Evolutionary conservation across 2,888 invertebrate species (phyloP), one percentile per base, ranked within the genome.

Genomic region (Amblyjoppa proteus): DNA sequence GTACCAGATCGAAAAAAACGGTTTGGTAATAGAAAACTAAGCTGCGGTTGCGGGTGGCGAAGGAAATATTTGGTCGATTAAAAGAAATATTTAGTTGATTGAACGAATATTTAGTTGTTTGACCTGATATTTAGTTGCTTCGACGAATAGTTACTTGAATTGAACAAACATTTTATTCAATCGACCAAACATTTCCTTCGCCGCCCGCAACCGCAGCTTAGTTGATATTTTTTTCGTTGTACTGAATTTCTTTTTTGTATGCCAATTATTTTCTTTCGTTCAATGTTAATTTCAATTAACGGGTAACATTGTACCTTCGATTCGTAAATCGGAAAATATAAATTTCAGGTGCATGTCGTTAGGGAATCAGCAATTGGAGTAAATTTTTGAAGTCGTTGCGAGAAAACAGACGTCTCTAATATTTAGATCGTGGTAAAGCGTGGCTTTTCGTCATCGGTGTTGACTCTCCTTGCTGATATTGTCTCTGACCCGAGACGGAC

Each of bases 401-500:
- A 16, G 34, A n/a, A 31, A 64, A 64, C 34, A 34, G 45, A 49
- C 5, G 6, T 31, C 16, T 28, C 64, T 5, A 64, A 64, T 64
- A 31, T 64, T 64, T 64, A n/a, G 64, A 34, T 64, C 64, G n/a
- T n/a, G 4, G 31, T 5, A 6, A 64, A 34, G 34, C 64, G 16
- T 64, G 16, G 64, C 16, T 31, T 34, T 34, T 64, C 64, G 64
- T 64, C 66, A 66, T 51, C 34, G 34, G 16, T 49, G 45, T 31
- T 20, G 51, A 76, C 75, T 64, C 51, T n/a, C 45, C 5, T 13
- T 64, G 68, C 58, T 66, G 64, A 75, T 31, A 66, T 76, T 64
- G 16, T 70, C 45, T 28, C 34, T 71, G 81, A 85, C 84, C 81
- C 81, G 69, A 53, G 66, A 56, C 76, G 34, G 56, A 58, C 31